Percentiles rank a stretch among this genome's conserved stretches.
Conservation (phyloP, 1,140 invertebrate species). For the Sitophilus oryzae region DNA sequence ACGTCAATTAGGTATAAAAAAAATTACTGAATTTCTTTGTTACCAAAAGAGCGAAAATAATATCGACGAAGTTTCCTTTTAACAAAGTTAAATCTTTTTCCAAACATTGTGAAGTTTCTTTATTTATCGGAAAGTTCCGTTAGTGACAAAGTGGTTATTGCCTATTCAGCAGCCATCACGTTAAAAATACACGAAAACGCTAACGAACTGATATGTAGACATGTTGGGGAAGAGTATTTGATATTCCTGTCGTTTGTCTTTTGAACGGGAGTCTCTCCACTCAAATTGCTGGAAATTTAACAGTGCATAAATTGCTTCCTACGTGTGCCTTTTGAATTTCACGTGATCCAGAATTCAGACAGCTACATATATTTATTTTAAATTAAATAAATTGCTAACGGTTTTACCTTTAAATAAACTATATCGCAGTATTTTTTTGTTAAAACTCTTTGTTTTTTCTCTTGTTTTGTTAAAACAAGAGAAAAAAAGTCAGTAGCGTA, state of each 20-base stretch:
- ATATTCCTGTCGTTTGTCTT: slow-evolving; percentile 10
- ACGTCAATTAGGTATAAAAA: no score
- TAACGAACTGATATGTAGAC: slow-evolving; percentile 5
- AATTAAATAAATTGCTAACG: background rate
- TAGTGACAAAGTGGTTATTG: background rate
- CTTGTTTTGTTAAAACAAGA: no score
- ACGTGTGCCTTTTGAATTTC: slow-evolving; percentile 1
- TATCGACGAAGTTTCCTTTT: no score
- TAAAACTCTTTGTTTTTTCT: no score
- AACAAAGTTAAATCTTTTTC: no score
- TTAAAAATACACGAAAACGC: slow-evolving; percentile 7
- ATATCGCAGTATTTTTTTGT: no score
- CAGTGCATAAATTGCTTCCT: slow-evolving; percentile 6
- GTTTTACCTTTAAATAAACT: background rate
- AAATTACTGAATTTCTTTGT: no score
- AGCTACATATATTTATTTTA: background rate
- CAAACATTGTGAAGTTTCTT: no score
- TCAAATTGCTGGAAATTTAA: slow-evolving; percentile 14
- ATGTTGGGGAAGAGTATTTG: slow-evolving; percentile 1
- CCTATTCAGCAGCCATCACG: background rate
- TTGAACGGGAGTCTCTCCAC: slow-evolving; percentile 1
- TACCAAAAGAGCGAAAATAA: no score
- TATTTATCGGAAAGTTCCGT: background rate
- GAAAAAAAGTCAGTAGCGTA: background rate
- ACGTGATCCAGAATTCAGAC: background rate